Percentiles rank a stretch among this genome's conserved stretches.
Evolutionary conservation across 2,797 vertebrate genomes (phyloP).

Genomic region (Peromyscus nudipes): DNA sequence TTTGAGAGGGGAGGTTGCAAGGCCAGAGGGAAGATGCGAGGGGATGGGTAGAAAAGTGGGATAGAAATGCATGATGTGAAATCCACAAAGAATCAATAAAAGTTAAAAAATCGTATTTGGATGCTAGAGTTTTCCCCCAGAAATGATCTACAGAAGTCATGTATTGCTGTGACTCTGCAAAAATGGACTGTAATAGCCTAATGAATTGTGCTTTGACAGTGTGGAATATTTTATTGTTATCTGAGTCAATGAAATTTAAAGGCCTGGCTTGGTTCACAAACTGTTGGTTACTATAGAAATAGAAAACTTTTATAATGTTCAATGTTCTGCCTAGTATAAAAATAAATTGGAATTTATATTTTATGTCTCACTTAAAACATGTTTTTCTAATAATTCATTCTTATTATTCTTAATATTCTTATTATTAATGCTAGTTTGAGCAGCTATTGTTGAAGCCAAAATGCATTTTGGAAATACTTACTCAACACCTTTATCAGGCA

Average conservation of each 20-base stretch:
- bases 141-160: neutral
- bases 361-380: neutral
- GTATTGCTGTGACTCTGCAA: neutral
- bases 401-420: neutral
- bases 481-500: neutral
- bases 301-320: neutral
- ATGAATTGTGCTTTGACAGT: neutral
- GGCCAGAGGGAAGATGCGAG: neutral
- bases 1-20: neutral
- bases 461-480: neutral
- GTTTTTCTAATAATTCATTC: slow-evolving; percentile 12
- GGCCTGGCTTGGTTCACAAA: neutral
- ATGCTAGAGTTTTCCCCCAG: neutral
- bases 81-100: neutral
- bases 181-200: neutral
- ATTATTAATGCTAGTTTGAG: neutral
- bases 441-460: neutral
- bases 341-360: slow-evolving; percentile 8
- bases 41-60: neutral
- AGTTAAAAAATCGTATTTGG: neutral
- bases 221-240: neutral
- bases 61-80: neutral
- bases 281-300: neutral
- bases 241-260: slow-evolving; percentile 11
- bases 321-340: neutral